These are phyloP conservation scores for Cryptotermes secundus DNA, from an alignment of 1,140 invertebrate genomes.

Conservation along the genomic window DNA sequence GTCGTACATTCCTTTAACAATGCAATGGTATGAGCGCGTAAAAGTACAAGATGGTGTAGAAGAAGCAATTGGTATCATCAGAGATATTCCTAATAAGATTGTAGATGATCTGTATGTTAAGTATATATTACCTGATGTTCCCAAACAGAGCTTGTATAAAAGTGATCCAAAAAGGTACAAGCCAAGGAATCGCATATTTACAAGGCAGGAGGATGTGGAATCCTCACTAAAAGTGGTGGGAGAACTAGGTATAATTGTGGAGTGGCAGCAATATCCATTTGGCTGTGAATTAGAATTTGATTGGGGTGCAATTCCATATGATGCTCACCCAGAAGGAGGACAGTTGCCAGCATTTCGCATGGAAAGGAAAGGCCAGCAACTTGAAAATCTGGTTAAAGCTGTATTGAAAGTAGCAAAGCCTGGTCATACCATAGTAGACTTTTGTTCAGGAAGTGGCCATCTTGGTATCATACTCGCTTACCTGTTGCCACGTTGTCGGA, in stretches of 20 bases:
- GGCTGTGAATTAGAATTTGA: slow-evolving; percentile 52
- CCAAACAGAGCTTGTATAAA: slow-evolving; percentile 72
- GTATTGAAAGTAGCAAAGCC: slow-evolving; percentile 63
- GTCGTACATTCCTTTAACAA: slow-evolving; percentile 61
- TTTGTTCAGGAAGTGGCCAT: slow-evolving; percentile 92
- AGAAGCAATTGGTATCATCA: slow-evolving; percentile 30
- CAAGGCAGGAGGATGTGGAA: slow-evolving; percentile 73
- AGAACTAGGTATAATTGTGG: slow-evolving; percentile 1
- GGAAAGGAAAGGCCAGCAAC: slow-evolving; percentile 80
- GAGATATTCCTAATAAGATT: slow-evolving; percentile 12
- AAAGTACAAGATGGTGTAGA: slow-evolving; percentile 32
- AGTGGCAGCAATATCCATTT: slow-evolving; percentile 44
- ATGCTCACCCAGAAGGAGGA: slow-evolving; percentile 75
- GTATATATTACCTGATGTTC: slow-evolving; percentile 45
- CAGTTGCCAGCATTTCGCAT: slow-evolving; percentile 73
- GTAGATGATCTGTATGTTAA: slow-evolving; percentile 29
- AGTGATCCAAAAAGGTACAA: slow-evolving; percentile 75
- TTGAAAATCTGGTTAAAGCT: slow-evolving; percentile 84
- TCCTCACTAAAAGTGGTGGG: slow-evolving; percentile 53
- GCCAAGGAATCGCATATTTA: slow-evolving; percentile 68
- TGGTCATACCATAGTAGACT: slow-evolving; percentile 78
- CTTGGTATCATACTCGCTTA: slow-evolving; percentile 84
- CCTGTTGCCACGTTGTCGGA: slow-evolving; percentile 67
- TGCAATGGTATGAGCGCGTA: slow-evolving; percentile 61
- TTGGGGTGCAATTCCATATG: slow-evolving; percentile 66